These are phyloP conservation scores for Drosophila pruinosa DNA, from an alignment of 1,140 invertebrate species.

Conservation along the genomic window DNA sequence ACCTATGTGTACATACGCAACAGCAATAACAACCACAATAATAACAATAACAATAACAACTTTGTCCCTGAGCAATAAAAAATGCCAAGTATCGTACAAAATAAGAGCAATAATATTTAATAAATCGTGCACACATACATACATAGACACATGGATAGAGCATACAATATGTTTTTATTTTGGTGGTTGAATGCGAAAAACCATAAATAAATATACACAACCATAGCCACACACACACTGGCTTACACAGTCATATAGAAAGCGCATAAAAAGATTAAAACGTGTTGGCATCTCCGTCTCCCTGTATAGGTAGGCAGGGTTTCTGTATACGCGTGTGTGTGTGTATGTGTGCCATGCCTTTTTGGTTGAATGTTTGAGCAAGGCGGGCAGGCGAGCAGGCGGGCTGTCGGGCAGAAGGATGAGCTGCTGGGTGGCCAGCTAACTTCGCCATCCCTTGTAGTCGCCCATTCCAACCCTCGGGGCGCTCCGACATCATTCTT, in stretches of 20 bases:
- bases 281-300: slow-evolving; percentile 45
- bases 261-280: slow-evolving; percentile 56
- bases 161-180: slow-evolving; percentile 47
- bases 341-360: slow-evolving; percentile 54
- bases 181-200: slow-evolving; percentile 72
- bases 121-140: slow-evolving; percentile 61
- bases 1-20: not conserved
- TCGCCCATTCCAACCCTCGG: not conserved
- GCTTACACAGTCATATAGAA: slow-evolving; percentile 15
- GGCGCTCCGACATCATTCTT: slow-evolving; percentile 61
- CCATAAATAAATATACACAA: slow-evolving; percentile 69
- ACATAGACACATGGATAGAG: slow-evolving; percentile 9
- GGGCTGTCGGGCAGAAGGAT: not conserved
- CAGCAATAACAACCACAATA: slow-evolving; percentile 12
- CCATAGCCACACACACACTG: slow-evolving; percentile 26
- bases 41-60: slow-evolving; percentile 30
- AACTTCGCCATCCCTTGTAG: slow-evolving; percentile 43
- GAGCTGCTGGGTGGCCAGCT: slow-evolving; percentile 33
- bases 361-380: slow-evolving; percentile 71
- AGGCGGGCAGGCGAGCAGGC: slow-evolving; percentile 7
- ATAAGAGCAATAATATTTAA: slow-evolving; percentile 80
- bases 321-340: slow-evolving; percentile 12
- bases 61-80: slow-evolving; percentile 59
- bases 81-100: slow-evolving; percentile 70
- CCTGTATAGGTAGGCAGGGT: slow-evolving; percentile 59